Evolutionary conservation across 2,888 invertebrate genomes (phyloP), one percentile per base, ranked within the genome.

Genomic region (Sialis lutaria): DNA sequence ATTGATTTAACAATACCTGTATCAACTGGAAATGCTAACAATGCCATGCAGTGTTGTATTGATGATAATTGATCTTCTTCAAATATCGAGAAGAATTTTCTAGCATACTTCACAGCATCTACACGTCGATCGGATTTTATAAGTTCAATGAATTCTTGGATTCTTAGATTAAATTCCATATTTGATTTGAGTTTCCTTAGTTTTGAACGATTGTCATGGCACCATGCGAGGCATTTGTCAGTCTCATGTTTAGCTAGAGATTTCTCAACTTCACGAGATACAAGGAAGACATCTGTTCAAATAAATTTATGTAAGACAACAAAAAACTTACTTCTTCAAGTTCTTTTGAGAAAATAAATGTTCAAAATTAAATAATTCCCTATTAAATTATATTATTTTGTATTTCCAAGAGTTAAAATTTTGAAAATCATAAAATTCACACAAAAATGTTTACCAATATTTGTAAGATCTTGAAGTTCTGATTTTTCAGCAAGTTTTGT

Each of bases 151-250:
- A 95, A 96, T 64, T 96, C 96, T 71, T 96, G 82, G 56, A 89
- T 79, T 37, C 91, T 72, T 50, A 97, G 74, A 64, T 91, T 91
- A 61, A 96, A 91, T 67, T 98, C 98, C 75, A 98, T 83, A 47
- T 81, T 88, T 46, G 95, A 95, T 64, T 89, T 88, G 52, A 95
- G 77, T 68, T 95, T 95, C 48, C 93, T 73, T 51, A 96, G 73
- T 62, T 93, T 95, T 34, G 92, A 92, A 64, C 90, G 85, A 69
- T 96, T 95, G 62, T 96, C 96, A 58, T 89, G 85, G 67, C 96
- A 96, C 96, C 96, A 96, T 51, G 82, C 75, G 49, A 95, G 76
- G 63, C 93, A 93, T 61, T 90, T 86, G 2, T 75, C 71, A 0
- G 93, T 93, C 65, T 93, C 89, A 48, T 79, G 82, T 50, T 76